Conservation (phyloP, 2,113 vertebrate species). For the Burhinus bistriatus region DNA sequence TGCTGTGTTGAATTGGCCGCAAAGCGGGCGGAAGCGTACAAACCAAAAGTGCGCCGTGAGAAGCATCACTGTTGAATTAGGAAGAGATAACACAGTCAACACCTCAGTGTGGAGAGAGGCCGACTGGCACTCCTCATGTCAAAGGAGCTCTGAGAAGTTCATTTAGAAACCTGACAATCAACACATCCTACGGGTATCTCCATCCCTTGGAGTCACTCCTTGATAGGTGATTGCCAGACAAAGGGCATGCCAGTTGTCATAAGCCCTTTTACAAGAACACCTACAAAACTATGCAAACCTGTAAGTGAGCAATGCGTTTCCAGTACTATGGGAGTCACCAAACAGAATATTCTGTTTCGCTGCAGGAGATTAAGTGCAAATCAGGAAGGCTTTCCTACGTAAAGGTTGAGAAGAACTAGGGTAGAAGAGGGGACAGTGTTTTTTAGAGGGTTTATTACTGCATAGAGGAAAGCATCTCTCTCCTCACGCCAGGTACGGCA, state of each 20-base stretch:
- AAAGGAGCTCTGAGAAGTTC: neutral
- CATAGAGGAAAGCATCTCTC: neutral
- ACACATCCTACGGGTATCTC: neutral
- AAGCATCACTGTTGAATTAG: neutral
- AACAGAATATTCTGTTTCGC: neutral
- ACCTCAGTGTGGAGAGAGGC: neutral
- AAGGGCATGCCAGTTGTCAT: neutral
- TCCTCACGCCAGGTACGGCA: fast-evolving
- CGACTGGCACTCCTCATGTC: neutral
- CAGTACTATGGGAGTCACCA: fast-evolving
- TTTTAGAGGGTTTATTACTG: neutral
- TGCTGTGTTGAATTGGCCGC: neutral
- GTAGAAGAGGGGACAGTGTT: neutral
- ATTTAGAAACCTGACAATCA: neutral
- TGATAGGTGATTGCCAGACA: neutral
- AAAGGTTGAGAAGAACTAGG: neutral
- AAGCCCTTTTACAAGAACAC: neutral
- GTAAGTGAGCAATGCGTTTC: neutral
- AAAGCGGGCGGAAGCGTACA: neutral
- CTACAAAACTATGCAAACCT: neutral
- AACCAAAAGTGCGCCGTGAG: neutral
- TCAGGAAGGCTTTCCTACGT: neutral
- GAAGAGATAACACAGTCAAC: neutral
- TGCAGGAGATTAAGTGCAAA: neutral
- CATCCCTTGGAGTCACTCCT: neutral